Evolutionary conservation across 64 coral and sea anemone species (phyloP).

Genomic region (Cladopsammia gracilis): DNA sequence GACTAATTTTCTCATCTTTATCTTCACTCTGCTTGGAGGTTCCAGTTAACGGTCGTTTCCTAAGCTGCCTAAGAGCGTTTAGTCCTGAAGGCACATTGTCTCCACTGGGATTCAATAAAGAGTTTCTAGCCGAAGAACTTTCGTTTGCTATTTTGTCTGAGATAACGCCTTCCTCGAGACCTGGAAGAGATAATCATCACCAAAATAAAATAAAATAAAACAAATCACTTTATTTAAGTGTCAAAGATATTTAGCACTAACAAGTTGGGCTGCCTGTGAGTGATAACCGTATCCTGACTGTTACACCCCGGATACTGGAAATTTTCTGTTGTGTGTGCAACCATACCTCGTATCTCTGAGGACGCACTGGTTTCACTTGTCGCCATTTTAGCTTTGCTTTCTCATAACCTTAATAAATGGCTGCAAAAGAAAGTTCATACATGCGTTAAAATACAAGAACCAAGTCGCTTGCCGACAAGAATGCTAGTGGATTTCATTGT

Average conservation of each 20-base stretch:
- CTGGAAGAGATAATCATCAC: neutral
- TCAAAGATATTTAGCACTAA: too few relatives aligned
- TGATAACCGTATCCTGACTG: too few relatives aligned
- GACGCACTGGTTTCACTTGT: neutral
- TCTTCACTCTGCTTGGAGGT: neutral
- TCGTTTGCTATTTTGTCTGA: neutral
- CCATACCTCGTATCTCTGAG: slow-evolving; percentile 2
- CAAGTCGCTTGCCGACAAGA: too few relatives aligned
- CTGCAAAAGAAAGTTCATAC: too few relatives aligned
- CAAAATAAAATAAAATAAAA: too few relatives aligned
- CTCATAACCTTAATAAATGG: neutral
- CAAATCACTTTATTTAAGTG: too few relatives aligned
- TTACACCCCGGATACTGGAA: too few relatives aligned
- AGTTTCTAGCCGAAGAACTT: neutral
- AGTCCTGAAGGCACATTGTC: neutral
- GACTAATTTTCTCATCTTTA: neutral
- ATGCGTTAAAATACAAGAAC: too few relatives aligned
- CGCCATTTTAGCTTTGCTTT: neutral
- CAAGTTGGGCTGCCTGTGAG: too few relatives aligned
- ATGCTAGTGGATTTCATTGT: too few relatives aligned
- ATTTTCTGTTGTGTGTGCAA: too few relatives aligned
- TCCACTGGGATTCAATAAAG: neutral
- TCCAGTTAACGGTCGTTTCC: neutral
- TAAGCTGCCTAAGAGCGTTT: neutral
- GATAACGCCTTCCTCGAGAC: neutral